These are phyloP conservation scores for Melanotaenia trifasciata DNA, from an alignment of 2,797 vertebrate species.

Conservation along the genomic window DNA sequence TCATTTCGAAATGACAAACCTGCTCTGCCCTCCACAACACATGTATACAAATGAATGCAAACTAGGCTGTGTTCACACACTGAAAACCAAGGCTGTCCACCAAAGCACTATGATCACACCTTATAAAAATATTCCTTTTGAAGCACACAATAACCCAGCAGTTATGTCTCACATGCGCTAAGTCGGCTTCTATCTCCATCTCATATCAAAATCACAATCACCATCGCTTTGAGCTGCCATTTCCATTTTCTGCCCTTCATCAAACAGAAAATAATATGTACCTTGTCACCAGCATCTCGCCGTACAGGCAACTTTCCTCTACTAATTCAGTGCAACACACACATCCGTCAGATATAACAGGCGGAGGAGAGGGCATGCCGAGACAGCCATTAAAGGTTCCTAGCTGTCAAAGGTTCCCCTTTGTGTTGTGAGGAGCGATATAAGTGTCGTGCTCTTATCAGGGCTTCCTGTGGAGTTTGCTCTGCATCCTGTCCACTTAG, in stretches of 20 bases:
- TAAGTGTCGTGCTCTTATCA: conserved; percentile 83
- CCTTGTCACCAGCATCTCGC: conserved; percentile 73
- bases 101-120: conserved; percentile 61
- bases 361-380: conserved; percentile 73
- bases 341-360: conserved; percentile 76
- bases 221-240: conserved; percentile 58
- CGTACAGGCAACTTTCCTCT: conserved; percentile 71
- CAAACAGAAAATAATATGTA: conserved; percentile 77
- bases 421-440: conserved; percentile 80
- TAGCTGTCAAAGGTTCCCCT: conserved; percentile 84
- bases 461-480: conserved; percentile 82
- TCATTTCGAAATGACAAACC: conserved; percentile 1
- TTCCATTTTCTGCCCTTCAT: conserved; percentile 75
- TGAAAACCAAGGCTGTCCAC: conserved; percentile 34
- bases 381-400: conserved; percentile 83
- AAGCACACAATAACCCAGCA: conserved; percentile 59
- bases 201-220: conserved; percentile 73
- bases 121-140: conserved; percentile 64
- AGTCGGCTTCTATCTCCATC: conserved; percentile 60
- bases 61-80: conserved; percentile 66
- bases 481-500: conserved; percentile 80
- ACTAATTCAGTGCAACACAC: conserved; percentile 72
- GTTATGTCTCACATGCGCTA: conserved; percentile 51
- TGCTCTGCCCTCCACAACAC: conserved; percentile 22
- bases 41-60: conserved; percentile 53